These are phyloP conservation scores for Mamestra configurata DNA, from an alignment of 1,140 invertebrate genomes.

Conservation along the genomic window DNA sequence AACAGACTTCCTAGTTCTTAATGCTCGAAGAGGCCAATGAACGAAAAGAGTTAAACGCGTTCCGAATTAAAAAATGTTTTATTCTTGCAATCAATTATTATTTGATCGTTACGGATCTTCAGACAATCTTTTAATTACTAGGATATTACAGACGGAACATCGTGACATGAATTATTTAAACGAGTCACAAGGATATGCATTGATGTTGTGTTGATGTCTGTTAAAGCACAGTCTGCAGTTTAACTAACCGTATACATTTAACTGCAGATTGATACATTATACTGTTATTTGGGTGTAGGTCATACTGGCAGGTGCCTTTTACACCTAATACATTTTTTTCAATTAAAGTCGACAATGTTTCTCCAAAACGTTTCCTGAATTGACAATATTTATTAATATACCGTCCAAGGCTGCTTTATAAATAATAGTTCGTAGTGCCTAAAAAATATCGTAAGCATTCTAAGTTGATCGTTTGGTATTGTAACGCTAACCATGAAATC, in stretches of 20 bases:
- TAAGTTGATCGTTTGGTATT: constrained; percentile 42
- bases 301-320: constrained; percentile 14
- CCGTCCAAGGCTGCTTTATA: constrained; percentile 28
- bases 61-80: constrained; percentile 11
- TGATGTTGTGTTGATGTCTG: constrained; percentile 22
- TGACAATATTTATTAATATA: constrained; percentile 42
- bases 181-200: constrained; percentile 34
- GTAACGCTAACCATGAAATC: constrained; percentile 62
- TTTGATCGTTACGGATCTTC: constrained; percentile 29
- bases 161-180: constrained; percentile 48
- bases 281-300: constrained; percentile 39
- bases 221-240: not conserved
- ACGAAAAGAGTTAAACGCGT: constrained; percentile 73
- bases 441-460: constrained; percentile 41
- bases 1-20: constrained; percentile 49
- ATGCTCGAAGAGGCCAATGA: constrained; percentile 68
- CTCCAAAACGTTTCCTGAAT: constrained; percentile 37
- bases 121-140: constrained; percentile 36
- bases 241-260: not conserved
- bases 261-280: constrained; percentile 8
- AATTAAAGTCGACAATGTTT: constrained; percentile 22
- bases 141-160: constrained; percentile 39
- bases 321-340: constrained; percentile 30
- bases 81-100: constrained; percentile 34
- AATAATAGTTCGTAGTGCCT: constrained; percentile 15